A percentile compares a stretch with the other conserved stretches of the same genome.
Conservation (phyloP, 2,797 vertebrate species). For the Geotrypetes seraphini region DNA sequence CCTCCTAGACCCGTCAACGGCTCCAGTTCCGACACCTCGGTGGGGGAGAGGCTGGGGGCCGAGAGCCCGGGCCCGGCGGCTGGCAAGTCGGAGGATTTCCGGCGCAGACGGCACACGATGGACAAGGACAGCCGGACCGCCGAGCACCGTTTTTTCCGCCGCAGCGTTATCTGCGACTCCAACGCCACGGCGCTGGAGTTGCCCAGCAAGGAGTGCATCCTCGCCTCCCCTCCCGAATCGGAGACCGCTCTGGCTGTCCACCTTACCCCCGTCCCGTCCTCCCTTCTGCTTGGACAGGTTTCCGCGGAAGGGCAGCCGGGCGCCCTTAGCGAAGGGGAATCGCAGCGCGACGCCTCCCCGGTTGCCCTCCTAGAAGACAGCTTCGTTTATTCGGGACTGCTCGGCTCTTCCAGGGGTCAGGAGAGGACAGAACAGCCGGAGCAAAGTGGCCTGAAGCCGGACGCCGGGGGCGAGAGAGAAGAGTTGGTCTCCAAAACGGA, state of each 20-base stretch:
- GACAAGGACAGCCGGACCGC: constrained; percentile 87
- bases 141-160: constrained; percentile 92
- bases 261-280: constrained; percentile 20
- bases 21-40: constrained; percentile 77
- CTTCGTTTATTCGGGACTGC: background rate
- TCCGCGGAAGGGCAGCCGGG: constrained; percentile 24
- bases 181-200: constrained; percentile 90
- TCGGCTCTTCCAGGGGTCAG: background rate
- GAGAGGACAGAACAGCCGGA: constrained; percentile 30
- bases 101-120: constrained; percentile 91
- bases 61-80: constrained; percentile 9
- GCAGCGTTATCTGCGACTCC: constrained; percentile 96
- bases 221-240: constrained; percentile 62
- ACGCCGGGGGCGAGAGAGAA: background rate
- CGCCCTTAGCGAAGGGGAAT: no score
- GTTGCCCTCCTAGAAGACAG: background rate
- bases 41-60: constrained; percentile 60
- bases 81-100: constrained; percentile 63
- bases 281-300: constrained; percentile 7
- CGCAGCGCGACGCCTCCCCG: constrained; percentile 9
- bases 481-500: constrained; percentile 8
- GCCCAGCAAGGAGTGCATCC: constrained; percentile 74
- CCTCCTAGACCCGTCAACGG: constrained; percentile 81
- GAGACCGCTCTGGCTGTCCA: constrained; percentile 19
- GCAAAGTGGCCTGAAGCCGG: background rate